phyloP scores from a whole-genome alignment of 2,113 vertebrate species.

The Lanius ludovicianus region DNA sequence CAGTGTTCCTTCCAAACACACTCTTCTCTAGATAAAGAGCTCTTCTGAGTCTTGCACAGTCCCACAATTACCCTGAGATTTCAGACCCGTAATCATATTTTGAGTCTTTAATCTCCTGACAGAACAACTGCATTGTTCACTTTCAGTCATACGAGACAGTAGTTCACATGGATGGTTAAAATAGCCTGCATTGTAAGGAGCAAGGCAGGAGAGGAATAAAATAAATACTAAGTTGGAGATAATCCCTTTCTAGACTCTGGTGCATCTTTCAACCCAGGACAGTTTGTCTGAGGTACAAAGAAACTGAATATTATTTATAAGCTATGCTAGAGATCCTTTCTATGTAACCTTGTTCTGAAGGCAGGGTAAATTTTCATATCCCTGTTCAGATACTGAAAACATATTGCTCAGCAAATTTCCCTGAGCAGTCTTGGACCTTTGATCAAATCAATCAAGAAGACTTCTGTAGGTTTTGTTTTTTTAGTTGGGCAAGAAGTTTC shows the following conservation, averaged over 20 bases:
- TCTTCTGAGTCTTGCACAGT: neutral
- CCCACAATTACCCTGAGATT: neutral
- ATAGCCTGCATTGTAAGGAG: neutral
- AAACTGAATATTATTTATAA: neutral
- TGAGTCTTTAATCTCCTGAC: neutral
- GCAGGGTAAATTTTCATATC: neutral
- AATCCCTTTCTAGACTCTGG: neutral
- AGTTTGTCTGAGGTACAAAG: neutral
- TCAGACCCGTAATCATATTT: neutral
- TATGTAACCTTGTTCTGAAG: neutral
- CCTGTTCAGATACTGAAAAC: neutral
- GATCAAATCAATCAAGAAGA: neutral
- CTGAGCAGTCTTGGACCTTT: neutral
- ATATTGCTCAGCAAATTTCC: neutral
- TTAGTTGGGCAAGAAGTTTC: neutral
- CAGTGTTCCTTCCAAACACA: accelerated
- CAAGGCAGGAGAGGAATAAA: neutral
- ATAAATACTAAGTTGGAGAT: neutral
- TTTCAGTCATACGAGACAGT: neutral
- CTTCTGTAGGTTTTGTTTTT: neutral
- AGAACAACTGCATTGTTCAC: neutral
- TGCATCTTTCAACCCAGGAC: neutral
- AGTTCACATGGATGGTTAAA: neutral
- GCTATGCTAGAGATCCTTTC: neutral
- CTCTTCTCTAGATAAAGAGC: neutral